Percentiles rank a stretch among this genome's conserved stretches.
phyloP scores from a whole-genome alignment of 2,888 invertebrate genomes.

The Megamerina dolium region DNA sequence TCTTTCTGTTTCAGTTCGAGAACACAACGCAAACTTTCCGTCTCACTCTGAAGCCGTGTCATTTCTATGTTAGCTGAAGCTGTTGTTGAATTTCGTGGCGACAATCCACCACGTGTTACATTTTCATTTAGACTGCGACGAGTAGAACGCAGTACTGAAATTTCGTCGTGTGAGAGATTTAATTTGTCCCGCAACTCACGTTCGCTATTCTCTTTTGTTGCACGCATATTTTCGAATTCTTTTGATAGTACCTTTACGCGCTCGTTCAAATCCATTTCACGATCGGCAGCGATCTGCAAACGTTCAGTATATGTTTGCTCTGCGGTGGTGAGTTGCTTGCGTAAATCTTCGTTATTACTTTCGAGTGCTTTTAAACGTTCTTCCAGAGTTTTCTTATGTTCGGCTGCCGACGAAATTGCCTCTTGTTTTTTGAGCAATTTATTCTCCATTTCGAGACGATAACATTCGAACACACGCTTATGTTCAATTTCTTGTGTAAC shows the following conservation, averaged over 20 bases:
- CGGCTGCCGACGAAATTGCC: slow-evolving; percentile 48
- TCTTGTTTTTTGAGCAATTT: slow-evolving; percentile 37
- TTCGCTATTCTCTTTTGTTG: slow-evolving; percentile 36
- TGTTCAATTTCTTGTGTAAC: slow-evolving; percentile 34
- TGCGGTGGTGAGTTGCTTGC: slow-evolving; percentile 30
- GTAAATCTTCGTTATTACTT: slow-evolving; percentile 34
- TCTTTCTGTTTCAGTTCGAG: slow-evolving; percentile 84
- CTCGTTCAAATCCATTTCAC: slow-evolving; percentile 41
- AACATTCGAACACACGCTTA: slow-evolving; percentile 33
- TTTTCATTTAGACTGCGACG: slow-evolving; percentile 50
- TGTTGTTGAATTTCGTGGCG: slow-evolving; percentile 35
- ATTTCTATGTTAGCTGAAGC: slow-evolving; percentile 29
- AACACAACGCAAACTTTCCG: slow-evolving; percentile 79
- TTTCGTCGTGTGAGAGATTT: slow-evolving; percentile 43
- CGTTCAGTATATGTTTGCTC: slow-evolving; percentile 36
- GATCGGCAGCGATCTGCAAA: slow-evolving; percentile 29
- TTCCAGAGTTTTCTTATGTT: slow-evolving; percentile 30
- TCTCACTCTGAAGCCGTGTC: slow-evolving; percentile 61
- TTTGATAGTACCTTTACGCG: slow-evolving; percentile 37
- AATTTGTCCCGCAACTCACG: slow-evolving; percentile 45
- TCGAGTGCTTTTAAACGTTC: slow-evolving; percentile 33
- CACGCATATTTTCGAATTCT: slow-evolving; percentile 38
- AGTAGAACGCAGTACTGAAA: slow-evolving; percentile 34
- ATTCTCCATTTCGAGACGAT: slow-evolving; percentile 32
- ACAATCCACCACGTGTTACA: slow-evolving; percentile 55